Base-by-base conservation (phyloP, 2,113 vertebrate species). In the Scytalopus superciliaris region DNA sequence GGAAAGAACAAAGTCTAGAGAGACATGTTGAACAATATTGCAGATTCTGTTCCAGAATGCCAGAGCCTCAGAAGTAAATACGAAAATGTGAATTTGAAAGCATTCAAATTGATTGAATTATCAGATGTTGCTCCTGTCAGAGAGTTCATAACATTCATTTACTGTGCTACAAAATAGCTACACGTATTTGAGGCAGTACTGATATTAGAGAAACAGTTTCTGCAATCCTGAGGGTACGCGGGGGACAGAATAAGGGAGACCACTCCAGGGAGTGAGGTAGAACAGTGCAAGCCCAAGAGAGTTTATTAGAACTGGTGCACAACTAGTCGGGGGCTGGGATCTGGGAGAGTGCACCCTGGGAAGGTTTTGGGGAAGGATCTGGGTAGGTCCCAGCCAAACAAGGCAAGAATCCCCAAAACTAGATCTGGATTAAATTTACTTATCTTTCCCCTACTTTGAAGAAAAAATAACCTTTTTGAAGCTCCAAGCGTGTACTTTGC, bases 401-500 rank as follows among this genome's bases (percentile, higher is more conserved):
- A n/a, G n/a, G n/a, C n/a, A n/a, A n/a, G n/a, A n/a, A n/a, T n/a
- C n/a, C n/a, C n/a, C n/a, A n/a, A n/a, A n/a, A n/a, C n/a, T n/a
- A n/a, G n/a, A n/a, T n/a, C n/a, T n/a, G n/a, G n/a, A n/a, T n/a
- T n/a, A 50, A 42, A 63, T 82, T 59, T 67, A 9, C 14, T 50
- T 2, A 17, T 33, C 7, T 33, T 63, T 56, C 28, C 70, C 40
- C n/a, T 77, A 3, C 31, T n/a, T 49, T 37, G 67, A 73, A 76
- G 53, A 64, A 76, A 44, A 74, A 39, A 68, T 21, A 47, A 15
- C 21, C 27, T 45, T 79, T 85, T 35, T 50, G 47, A 82, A 85
- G 18, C 25, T 70, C 14, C 3, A 1, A 30, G 15, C 0, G 0
- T 47, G 6, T 25, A 14, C 42, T 30, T 52, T 85, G 24, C 28